Conservation (phyloP, 2,113 vertebrate genomes). For the Tyto alba region DNA sequence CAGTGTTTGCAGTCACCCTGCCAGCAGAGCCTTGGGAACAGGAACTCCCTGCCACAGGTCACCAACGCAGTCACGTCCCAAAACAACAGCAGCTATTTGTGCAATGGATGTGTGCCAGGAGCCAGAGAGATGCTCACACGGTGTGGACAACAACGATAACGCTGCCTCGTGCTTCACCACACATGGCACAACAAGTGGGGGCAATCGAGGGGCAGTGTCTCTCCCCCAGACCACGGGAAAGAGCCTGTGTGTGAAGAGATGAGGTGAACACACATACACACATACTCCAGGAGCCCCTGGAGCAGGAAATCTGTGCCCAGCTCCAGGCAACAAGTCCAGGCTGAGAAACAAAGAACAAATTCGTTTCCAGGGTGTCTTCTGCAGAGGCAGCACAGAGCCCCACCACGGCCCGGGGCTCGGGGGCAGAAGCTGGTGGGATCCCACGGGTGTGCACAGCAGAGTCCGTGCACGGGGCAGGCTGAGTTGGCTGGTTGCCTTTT, state of each 20-base stretch:
- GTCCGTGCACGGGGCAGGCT: accelerated
- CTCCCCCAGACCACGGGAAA: neutral
- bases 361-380: neutral
- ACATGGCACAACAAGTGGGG: accelerated
- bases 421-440: neutral
- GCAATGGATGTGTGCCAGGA: neutral
- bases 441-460: neutral
- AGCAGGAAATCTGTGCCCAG: neutral
- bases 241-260: neutral
- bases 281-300: neutral
- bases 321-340: neutral
- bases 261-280: accelerated
- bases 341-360: neutral
- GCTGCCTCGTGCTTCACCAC: neutral
- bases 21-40: constrained; percentile 12
- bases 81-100: neutral
- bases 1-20: neutral
- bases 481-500: neutral
- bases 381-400: neutral
- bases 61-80: neutral
- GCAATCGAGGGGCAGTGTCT: neutral
- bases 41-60: neutral
- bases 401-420: accelerated
- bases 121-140: accelerated
- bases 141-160: accelerated